These are phyloP conservation scores for Harpalus rufipes DNA, from an alignment of 2,888 invertebrate genomes.

Conservation along the genomic window DNA sequence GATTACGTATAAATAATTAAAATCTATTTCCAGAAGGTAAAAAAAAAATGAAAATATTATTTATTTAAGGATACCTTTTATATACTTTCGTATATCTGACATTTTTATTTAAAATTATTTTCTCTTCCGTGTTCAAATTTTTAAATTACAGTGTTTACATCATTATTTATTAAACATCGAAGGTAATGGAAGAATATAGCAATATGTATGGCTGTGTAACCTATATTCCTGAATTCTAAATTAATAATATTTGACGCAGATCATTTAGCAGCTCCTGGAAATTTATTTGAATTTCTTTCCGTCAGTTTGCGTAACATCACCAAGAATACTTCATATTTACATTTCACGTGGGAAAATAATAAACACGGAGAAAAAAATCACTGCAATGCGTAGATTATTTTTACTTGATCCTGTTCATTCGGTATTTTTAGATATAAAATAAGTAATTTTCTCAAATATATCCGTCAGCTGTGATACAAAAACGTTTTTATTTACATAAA, in stretches of 20 bases:
- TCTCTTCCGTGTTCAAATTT: not conserved
- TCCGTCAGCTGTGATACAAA: slow-evolving; percentile 13
- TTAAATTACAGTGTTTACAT: not conserved
- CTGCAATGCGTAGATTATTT: slow-evolving; percentile 28
- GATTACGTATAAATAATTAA: too few species aligned
- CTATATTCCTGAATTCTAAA: not conserved
- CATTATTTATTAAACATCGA: not conserved
- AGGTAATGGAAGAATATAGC: not conserved
- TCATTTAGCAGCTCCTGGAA: not conserved
- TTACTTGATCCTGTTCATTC: not conserved
- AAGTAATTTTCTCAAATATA: slow-evolving; percentile 14
- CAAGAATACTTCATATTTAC: slow-evolving; percentile 39
- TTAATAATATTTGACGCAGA: slow-evolving; percentile 18
- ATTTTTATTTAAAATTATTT: not conserved
- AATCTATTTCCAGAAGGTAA: too few species aligned
- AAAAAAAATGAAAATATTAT: too few species aligned
- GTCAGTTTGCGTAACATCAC: slow-evolving; percentile 17
- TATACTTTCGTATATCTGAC: not conserved
- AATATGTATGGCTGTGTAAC: not conserved
- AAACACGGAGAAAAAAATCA: slow-evolving; percentile 28
- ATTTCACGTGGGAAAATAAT: slow-evolving; percentile 33
- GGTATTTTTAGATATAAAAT: slow-evolving; percentile 28
- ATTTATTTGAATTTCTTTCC: slow-evolving; percentile 14
- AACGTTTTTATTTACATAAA: slow-evolving; percentile 17
- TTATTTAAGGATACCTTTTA: not conserved